phyloP scores from a whole-genome alignment of 2,113 vertebrate genomes.

The Hoplias malabaricus region DNA sequence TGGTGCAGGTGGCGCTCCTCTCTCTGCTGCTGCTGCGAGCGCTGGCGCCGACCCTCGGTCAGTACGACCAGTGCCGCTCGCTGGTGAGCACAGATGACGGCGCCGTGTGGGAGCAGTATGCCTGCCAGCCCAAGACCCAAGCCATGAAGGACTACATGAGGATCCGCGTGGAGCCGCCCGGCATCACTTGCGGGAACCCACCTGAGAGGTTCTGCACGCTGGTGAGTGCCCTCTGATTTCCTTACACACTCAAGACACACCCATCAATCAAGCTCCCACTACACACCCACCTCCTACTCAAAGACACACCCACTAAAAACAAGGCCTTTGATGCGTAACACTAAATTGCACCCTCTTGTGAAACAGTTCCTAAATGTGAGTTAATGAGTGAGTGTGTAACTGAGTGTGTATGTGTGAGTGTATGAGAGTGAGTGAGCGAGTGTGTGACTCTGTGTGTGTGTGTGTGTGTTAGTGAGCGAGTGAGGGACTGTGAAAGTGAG shows the following conservation, averaged over 20 bases:
- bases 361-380: too few relatives aligned
- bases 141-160: conserved; percentile 90
- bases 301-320: too few relatives aligned
- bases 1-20: conserved; percentile 68
- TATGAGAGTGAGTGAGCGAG: too few relatives aligned
- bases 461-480: too few relatives aligned
- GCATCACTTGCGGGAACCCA: conserved; percentile 92
- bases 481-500: too few relatives aligned
- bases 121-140: conserved; percentile 89
- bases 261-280: too few relatives aligned
- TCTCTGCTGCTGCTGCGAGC: conserved; percentile 79
- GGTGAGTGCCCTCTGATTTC: conserved; percentile 89
- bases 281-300: neutral
- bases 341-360: too few relatives aligned
- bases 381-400: too few relatives aligned
- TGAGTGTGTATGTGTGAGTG: too few relatives aligned
- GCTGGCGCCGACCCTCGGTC: conserved; percentile 80
- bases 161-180: conserved; percentile 88
- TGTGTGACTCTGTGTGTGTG: too few relatives aligned
- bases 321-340: too few relatives aligned
- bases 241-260: neutral
- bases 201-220: conserved; percentile 96
- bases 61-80: conserved; percentile 97
- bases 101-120: conserved; percentile 93
- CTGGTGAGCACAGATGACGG: conserved; percentile 95